These are phyloP conservation scores for Seriola quinqueradiata DNA, from an alignment of 2,113 vertebrate genomes.

Conservation along the genomic window DNA sequence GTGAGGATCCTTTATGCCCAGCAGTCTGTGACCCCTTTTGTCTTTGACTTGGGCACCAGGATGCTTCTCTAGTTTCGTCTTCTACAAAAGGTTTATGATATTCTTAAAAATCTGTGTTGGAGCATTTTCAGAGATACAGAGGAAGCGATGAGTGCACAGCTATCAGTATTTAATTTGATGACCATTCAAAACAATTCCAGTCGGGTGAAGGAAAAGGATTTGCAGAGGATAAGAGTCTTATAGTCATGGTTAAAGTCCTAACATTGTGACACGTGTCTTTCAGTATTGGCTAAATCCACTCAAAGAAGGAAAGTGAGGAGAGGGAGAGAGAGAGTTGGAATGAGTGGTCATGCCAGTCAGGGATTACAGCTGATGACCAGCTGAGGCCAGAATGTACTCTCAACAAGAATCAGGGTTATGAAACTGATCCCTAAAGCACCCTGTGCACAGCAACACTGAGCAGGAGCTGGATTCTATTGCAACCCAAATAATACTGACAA, in stretches of 20 bases:
- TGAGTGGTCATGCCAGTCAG: slow-evolving; percentile 49
- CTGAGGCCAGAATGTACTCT: slow-evolving; percentile 66
- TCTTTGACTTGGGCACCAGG: slow-evolving; percentile 2
- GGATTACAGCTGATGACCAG: slow-evolving; percentile 71
- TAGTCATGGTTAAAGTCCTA: slow-evolving; percentile 25
- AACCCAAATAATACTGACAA: neutral
- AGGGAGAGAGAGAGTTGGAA: slow-evolving; percentile 28
- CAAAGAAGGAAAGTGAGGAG: slow-evolving; percentile 59
- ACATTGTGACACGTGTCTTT: slow-evolving; percentile 56
- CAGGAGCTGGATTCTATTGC: neutral
- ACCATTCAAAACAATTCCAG: slow-evolving; percentile 51
- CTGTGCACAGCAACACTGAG: neutral
- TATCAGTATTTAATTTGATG: slow-evolving; percentile 42
- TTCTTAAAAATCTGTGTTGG: slow-evolving; percentile 20
- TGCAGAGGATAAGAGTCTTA: slow-evolving; percentile 69
- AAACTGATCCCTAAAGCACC: slow-evolving; percentile 53
- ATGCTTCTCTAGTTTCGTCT: slow-evolving; percentile 17
- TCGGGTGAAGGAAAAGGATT: slow-evolving; percentile 55
- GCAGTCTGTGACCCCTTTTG: slow-evolving; percentile 32
- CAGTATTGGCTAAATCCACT: slow-evolving; percentile 65
- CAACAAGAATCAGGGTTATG: slow-evolving; percentile 60
- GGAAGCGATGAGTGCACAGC: neutral
- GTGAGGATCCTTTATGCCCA: slow-evolving; percentile 13
- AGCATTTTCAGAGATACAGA: slow-evolving; percentile 1
- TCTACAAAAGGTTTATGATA: neutral